Conservation (phyloP, 2,797 vertebrate species). For the Gymnoscopelus braueri region DNA sequence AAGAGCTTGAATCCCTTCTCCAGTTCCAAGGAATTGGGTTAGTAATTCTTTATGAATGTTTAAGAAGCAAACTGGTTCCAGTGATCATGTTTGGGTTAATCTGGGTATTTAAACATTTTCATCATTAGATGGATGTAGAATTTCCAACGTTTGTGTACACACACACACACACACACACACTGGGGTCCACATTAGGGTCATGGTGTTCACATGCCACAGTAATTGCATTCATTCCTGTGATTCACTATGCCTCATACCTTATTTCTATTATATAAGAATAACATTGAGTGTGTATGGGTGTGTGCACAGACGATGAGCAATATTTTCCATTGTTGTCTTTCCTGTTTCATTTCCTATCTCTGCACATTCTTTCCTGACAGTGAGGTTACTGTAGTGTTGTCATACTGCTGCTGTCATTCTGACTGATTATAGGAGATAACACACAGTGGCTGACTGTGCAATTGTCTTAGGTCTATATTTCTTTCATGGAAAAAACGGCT, state of each 20-base stretch:
- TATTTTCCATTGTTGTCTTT: slow-evolving; percentile 73
- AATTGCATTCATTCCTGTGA: slow-evolving; percentile 13
- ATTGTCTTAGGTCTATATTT: background rate
- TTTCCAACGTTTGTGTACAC: too few species aligned
- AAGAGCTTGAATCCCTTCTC: too few species aligned
- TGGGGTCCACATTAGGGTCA: background rate
- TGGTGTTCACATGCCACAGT: background rate
- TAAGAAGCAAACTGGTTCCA: too few species aligned
- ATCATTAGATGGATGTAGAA: too few species aligned
- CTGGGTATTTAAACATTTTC: too few species aligned
- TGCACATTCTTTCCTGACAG: slow-evolving; percentile 53
- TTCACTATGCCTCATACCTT: slow-evolving; percentile 47
- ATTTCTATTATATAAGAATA: slow-evolving; percentile 43
- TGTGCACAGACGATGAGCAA: slow-evolving; percentile 46
- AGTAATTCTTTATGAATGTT: too few species aligned
- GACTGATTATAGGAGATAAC: slow-evolving; percentile 5
- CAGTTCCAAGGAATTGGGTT: too few species aligned
- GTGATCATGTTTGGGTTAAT: too few species aligned
- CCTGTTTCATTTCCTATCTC: slow-evolving; percentile 69
- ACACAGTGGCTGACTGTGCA: background rate
- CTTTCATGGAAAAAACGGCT: background rate
- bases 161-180: slow-evolving; percentile 17
- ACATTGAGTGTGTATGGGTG: background rate
- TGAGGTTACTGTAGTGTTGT: slow-evolving; percentile 16
- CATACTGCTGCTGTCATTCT: slow-evolving; percentile 5